Evolutionary conservation across 2,113 vertebrate species (phyloP).

Genomic region (Platysternon megacephalum): DNA sequence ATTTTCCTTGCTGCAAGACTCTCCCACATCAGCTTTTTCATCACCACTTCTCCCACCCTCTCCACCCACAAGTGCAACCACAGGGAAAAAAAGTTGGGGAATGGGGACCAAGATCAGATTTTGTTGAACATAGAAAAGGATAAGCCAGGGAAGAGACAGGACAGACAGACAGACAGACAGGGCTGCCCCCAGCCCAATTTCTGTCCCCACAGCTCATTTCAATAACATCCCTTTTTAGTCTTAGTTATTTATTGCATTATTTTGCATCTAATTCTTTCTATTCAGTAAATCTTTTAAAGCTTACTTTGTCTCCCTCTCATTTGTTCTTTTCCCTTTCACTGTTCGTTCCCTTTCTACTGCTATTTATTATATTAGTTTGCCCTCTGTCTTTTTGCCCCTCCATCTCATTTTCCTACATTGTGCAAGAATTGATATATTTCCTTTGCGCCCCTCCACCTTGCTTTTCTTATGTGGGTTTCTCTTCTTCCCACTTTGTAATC

Average conservation of each 20-base stretch:
- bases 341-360: neutral
- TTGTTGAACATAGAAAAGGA: neutral
- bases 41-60: fast-evolving
- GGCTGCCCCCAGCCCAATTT: neutral
- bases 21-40: neutral
- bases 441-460: neutral
- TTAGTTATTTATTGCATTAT: neutral
- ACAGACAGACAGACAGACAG: neutral
- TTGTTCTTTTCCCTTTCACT: neutral
- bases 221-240: neutral
- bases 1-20: neutral
- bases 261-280: neutral
- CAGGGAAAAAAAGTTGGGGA: fast-evolving
- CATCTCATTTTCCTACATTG: no score
- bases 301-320: neutral
- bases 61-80: fast-evolving
- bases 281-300: neutral
- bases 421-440: neutral
- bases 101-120: neutral
- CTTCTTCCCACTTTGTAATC: neutral
- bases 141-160: neutral
- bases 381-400: neutral
- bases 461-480: neutral
- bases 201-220: neutral
- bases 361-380: neutral